Evolutionary conservation across 2,888 invertebrate genomes (phyloP).

Genomic region (Heliconius cydno): DNA sequence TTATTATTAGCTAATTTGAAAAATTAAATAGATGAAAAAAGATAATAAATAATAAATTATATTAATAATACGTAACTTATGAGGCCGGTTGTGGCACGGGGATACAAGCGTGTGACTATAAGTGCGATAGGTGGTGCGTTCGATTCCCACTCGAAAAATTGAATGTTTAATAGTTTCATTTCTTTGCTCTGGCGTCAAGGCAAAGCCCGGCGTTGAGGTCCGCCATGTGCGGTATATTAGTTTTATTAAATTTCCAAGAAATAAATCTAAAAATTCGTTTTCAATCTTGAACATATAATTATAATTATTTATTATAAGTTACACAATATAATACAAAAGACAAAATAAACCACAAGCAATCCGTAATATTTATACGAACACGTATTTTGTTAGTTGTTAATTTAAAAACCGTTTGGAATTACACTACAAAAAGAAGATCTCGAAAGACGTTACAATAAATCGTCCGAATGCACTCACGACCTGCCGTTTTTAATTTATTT

Average conservation of each 20-base stretch:
- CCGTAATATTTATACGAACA: not conserved
- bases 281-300: not conserved
- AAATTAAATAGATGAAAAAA: not conserved
- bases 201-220: too few relatives aligned
- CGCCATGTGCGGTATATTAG: too few relatives aligned
- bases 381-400: conserved; percentile 22
- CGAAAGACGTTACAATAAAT: conserved; percentile 70
- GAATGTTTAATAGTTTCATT: too few relatives aligned
- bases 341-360: not conserved
- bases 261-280: not conserved
- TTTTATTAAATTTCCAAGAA: too few relatives aligned
- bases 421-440: conserved; percentile 64
- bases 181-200: too few relatives aligned
- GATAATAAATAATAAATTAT: not conserved
- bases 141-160: too few relatives aligned
- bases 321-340: too few relatives aligned
- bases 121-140: too few relatives aligned
- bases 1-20: not conserved
- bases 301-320: not conserved
- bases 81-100: too few relatives aligned
- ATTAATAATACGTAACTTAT: not conserved
- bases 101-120: too few relatives aligned
- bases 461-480: conserved; percentile 69
- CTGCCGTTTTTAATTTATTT: conserved; percentile 58
- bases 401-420: conserved; percentile 51